Evolutionary conservation across 1,140 invertebrate genomes (phyloP), one percentile per base, ranked within the genome.

Genomic region (Holotrichia oblita): DNA sequence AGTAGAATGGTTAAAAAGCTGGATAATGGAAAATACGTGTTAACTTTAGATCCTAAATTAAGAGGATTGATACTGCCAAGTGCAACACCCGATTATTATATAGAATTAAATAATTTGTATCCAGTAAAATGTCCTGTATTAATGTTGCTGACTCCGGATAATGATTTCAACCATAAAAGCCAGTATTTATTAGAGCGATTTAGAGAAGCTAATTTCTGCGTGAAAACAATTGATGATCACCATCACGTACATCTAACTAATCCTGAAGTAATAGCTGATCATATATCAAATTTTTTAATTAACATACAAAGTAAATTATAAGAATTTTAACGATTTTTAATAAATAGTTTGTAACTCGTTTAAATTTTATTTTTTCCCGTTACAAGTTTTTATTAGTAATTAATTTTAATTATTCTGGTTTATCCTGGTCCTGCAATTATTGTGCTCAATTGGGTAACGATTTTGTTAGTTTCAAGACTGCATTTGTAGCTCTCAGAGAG

Each of bases 241-340:
- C 92, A 93, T 86, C 91, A 93, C 86, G 85, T 92, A 9, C 92
- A 93, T 83, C 86, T 91, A 79, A 90, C 90, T 81, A 82, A 90
- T 83, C 91, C 92, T 6, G 88, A 90, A 84, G 86, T 79, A 76
- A 84, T 93, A 59, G 89, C 88, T 7, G 81, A 83, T 10, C 59
- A 86, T 78, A 82, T 91, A 78, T 82, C 78, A 61, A 79, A 84
- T 78, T 90, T 90, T 87, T 82, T 90, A 20, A 69, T 27, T 27
- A 69, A 34, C 3, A 69, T 7, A 14, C 20, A 9, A 69, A 34
- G 27, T 22, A 69, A 69, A 22, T 69, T 69, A 27, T 69, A 69
- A 69, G 3, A n/a, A n/a, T n/a, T 55, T n/a, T n/a, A 17, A 2
- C 2, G 27, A 34, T 34, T 34, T 34, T 34, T 34, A 34, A 34